Base-by-base conservation (phyloP, 1,140 invertebrate genomes). In the Copidosoma floridanum region DNA sequence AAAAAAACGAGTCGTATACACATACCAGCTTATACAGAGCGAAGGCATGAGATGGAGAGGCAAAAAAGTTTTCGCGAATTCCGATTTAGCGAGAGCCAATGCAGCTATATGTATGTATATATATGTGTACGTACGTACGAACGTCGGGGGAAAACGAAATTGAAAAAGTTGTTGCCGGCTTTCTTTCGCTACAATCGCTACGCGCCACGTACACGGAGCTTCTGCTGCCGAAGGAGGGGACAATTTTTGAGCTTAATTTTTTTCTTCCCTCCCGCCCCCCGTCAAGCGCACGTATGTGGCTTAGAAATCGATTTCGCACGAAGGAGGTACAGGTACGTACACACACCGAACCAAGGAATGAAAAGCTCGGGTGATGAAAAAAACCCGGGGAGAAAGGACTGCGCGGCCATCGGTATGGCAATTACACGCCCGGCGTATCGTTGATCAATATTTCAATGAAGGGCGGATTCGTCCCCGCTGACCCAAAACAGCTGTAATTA, bases 361-460 rank as follows among this genome's bases (percentile, higher is more conserved):
- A n/a, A n/a, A n/a, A n/a, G n/a, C n/a, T n/a, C n/a, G n/a, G n/a
- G n/a, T n/a, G n/a, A n/a, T n/a, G n/a, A n/a, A n/a, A n/a, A n/a
- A n/a, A n/a, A 29, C 21, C 4, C 3, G 47, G 8, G 21, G 27
- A 21, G 2, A 2, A 11, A 20, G 11, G n/a, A n/a, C n/a, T n/a
- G n/a, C n/a, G n/a, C n/a, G n/a, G n/a, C n/a, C n/a, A n/a, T n/a
- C n/a, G n/a, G n/a, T n/a, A n/a, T n/a, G n/a, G 35, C 26, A 40
- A 60, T 60, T 53, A 35, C n/a, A n/a, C 35, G 11, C 16, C 6
- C 1, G 12, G 52, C 64, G 51, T 66, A 72, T 66, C 63, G 67
- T 54, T 48, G 69, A 74, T 73, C 68, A 68, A 73, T 73, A 71
- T 68, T 71, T 74, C 62, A 67, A 61, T 61, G 44, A 35, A 20